phyloP scores from a whole-genome alignment of 2,888 invertebrate species.

The Stenodera caucasica region DNA sequence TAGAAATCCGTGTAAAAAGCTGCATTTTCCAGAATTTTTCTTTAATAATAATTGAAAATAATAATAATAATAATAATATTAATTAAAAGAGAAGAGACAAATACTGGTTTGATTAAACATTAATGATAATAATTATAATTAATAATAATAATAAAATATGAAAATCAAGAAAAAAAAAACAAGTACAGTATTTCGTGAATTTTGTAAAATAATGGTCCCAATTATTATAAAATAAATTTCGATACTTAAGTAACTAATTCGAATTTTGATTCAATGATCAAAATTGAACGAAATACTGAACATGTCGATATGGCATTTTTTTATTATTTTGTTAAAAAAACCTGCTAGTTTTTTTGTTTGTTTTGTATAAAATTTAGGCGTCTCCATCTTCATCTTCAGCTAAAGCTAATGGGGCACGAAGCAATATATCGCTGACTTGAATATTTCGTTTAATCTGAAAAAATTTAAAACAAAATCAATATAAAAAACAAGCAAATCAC shows the following conservation, averaged over 20 bases:
- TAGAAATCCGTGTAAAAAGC: too few relatives aligned
- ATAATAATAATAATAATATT: conserved; percentile 18
- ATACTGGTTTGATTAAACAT: conserved; percentile 23
- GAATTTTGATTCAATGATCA: background rate
- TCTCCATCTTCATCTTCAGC: conserved; percentile 47
- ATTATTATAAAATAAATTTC: too few relatives aligned
- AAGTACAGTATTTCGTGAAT: conserved; percentile 39
- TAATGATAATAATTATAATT: conserved; percentile 10
- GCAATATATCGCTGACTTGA: conserved; percentile 49
- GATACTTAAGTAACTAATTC: conserved; percentile 13
- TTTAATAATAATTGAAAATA: too few relatives aligned
- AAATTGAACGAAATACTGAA: conserved; percentile 40
- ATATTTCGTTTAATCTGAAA: conserved; percentile 50
- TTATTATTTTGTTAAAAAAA: conserved; percentile 6
- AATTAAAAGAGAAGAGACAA: conserved; percentile 23
- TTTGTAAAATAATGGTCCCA: conserved; percentile 37
- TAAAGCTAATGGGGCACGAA: conserved; percentile 53
- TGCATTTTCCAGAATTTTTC: too few relatives aligned
- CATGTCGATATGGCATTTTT: conserved; percentile 43
- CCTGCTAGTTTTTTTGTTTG: conserved; percentile 24
- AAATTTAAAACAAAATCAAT: conserved; percentile 19
- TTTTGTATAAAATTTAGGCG: conserved; percentile 31
- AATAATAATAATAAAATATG: conserved; percentile 17
- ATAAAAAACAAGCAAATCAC: background rate
- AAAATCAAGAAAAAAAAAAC: conserved; percentile 27